These are phyloP conservation scores for Steinernema scapterisci DNA, from an alignment of 2,888 invertebrate genomes.

Conservation along the genomic window DNA sequence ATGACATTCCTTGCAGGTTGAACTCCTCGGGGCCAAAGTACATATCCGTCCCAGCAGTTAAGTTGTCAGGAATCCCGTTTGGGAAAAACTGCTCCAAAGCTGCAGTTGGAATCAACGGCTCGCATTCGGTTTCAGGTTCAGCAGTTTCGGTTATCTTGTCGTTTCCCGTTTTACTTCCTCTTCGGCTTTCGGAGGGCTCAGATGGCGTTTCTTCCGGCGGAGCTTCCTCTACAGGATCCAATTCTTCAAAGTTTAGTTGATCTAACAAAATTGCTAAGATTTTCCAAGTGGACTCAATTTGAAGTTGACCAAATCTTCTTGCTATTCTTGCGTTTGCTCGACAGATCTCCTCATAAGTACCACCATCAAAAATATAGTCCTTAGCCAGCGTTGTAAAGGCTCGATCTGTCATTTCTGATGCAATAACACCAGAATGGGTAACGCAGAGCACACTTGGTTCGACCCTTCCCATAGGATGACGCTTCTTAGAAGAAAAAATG, in stretches of 20 bases:
- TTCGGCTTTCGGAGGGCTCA: too few species aligned
- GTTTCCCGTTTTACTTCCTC: background rate
- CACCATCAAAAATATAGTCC: background rate
- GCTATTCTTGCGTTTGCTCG: background rate
- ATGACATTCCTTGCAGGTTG: conserved; percentile 16
- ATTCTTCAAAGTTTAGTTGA: background rate
- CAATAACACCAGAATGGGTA: background rate
- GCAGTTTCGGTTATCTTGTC: background rate
- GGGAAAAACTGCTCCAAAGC: conserved; percentile 12
- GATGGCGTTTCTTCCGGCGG: too few species aligned
- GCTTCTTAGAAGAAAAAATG: background rate
- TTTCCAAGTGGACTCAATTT: background rate
- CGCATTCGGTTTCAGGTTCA: background rate
- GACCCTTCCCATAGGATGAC: conserved; percentile 4
- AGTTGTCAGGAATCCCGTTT: conserved; percentile 1
- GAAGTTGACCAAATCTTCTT: background rate
- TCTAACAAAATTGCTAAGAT: background rate
- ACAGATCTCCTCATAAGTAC: background rate
- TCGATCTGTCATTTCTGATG: background rate
- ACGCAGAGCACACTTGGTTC: background rate
- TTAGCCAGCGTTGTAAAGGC: background rate
- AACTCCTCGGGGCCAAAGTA: conserved; percentile 24
- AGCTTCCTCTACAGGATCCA: background rate
- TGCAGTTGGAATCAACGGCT: background rate
- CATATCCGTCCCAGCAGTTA: conserved; percentile 18